Conservation (phyloP, 2,113 vertebrate genomes). For the Strix uralensis region DNA sequence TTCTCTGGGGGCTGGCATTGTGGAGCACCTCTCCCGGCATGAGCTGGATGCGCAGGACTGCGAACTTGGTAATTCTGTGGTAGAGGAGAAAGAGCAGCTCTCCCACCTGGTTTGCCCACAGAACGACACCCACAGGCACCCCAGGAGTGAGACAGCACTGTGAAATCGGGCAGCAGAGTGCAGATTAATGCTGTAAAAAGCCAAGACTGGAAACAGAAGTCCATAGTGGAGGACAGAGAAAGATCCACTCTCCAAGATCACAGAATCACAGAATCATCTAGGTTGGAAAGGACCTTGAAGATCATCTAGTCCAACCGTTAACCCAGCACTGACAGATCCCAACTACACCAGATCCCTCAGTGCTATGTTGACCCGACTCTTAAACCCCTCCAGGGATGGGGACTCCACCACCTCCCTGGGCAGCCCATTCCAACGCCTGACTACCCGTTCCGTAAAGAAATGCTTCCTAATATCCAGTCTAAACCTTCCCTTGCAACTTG, state of each 20-base stretch:
- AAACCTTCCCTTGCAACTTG: too few relatives aligned
- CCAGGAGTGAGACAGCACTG: constrained; percentile 83
- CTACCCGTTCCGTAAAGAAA: too few relatives aligned
- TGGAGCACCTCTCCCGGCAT: constrained; percentile 88
- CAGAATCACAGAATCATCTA: too few relatives aligned
- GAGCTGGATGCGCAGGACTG: constrained; percentile 86
- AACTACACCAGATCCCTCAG: too few relatives aligned
- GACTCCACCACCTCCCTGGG: too few relatives aligned
- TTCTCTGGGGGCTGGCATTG: constrained; percentile 90
- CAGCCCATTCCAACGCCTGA: too few relatives aligned
- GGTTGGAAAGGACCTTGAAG: too few relatives aligned
- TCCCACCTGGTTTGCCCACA: constrained; percentile 85
- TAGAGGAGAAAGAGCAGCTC: constrained; percentile 83
- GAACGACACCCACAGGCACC: constrained; percentile 73
- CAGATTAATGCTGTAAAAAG: neutral
- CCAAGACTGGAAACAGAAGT: neutral
- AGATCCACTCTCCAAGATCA: neutral
- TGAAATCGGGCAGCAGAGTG: constrained; percentile 39
- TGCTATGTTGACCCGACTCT: too few relatives aligned
- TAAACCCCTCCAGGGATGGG: too few relatives aligned
- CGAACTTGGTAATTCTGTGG: constrained; percentile 82
- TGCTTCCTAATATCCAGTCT: too few relatives aligned
- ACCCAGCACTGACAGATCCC: too few relatives aligned
- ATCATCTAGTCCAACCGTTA: too few relatives aligned
- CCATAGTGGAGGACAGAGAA: neutral